Base-by-base conservation (phyloP, 2,888 invertebrate species). In the Sphecodes monilicornis region DNA sequence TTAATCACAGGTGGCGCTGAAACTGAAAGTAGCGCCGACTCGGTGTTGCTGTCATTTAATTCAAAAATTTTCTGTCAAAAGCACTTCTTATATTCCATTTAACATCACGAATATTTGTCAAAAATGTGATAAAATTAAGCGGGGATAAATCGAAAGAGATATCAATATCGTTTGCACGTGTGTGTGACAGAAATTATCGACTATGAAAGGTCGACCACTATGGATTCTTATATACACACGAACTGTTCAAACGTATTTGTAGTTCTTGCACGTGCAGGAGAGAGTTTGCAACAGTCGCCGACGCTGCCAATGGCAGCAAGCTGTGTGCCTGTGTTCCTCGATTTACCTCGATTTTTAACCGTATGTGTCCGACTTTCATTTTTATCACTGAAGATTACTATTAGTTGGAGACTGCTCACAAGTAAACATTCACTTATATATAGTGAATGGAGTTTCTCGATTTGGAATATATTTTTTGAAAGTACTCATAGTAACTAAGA, bases 211-310 rank as follows among this genome's bases (percentile, higher is more conserved):
- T 73, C 8, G 43, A 26, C 74, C 1, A 18, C 39, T n/a, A 32
- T 16, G 36, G 72, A 76, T 82, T 26, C 13, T 71, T 57, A 36
- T 39, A 50, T 36, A 68, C 46, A 74, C 26, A 8, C 18, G 16
- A 43, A n/a, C 29, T 39, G 2, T 68, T 36, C 26, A 43, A 29
- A 36, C 70, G 86, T 71, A n/a, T 74, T 46, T 4, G 46, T 29
- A 22, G 50, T 16, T 66, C 71, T 36, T 76, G 72, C 86, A 86
- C 86, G 86, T 82, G 79, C 86, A 75, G 75, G 82, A 86, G 86
- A 86, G 86, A 86, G 86, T 82, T 86, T 60, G 81, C 79, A 75
- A 72, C 82, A 86, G 86, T 86, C 76, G 79, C 68, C 77, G 78
- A 83, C 68, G 80, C 72, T 57, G 75, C 75, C 86, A 78, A 75